Evolutionary conservation across 2,888 invertebrate species (phyloP), one percentile per base, ranked within the genome.

Genomic region (Fragum sueziense): DNA sequence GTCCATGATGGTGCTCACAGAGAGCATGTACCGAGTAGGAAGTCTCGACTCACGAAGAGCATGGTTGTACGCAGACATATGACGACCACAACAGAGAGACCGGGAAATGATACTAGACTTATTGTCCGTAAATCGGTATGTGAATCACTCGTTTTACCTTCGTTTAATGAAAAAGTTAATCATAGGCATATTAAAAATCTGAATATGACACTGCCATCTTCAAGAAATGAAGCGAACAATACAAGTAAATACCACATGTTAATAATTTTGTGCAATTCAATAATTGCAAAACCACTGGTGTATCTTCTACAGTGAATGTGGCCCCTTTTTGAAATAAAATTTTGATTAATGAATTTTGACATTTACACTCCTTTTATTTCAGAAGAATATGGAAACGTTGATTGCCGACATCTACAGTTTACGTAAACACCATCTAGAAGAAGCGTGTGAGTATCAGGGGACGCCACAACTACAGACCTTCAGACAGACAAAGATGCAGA

Each of bases 381-480:
- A 61, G 61, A 61, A 22, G n/a, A 3, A 27, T 14, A 33, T 27
- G 2, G 31, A 61, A 2, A 4, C 61, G 33, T 31, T 57, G 25
- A 57, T 57, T 11, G 57, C n/a, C 33, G 65, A 65, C 31, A 22
- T 65, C 7, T 65, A 65, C 25, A 41, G 22, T 7, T 20, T 65
- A 41, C 65, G 65, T 11, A 37, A 65, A 20, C 1, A 34, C 11
- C 65, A 65, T 41, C 22, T 65, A 37, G 41, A 65, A 25, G n/a
- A 34, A 41, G 65, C 27, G 11, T 65, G 65, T 41, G 27, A 1
- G 41, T n/a, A 22, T 27, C 65, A 41, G n/a, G 54, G 70, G 0
- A 73, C 72, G n/a, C 68, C 77, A 17, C 77, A 77, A 34, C 61
- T 33, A 17, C 22, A 37, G 6, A 17, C 2, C 17, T 69, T 73